Percentiles rank a stretch among this genome's conserved stretches.
Conservation (phyloP, 2,888 invertebrate genomes). For the Aphidius colemani region DNA sequence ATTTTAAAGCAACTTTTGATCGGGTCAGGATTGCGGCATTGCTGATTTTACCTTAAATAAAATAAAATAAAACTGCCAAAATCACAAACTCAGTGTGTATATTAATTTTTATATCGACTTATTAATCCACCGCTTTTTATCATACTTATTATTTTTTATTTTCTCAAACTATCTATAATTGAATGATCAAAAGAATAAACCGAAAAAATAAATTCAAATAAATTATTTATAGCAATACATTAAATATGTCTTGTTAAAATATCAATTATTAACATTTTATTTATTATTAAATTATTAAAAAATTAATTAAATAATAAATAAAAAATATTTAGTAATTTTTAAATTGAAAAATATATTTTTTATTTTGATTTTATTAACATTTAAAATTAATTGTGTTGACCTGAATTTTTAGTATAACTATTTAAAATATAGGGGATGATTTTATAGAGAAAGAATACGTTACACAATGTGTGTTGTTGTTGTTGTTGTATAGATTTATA, state of each 20-base stretch:
- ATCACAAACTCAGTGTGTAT: not conserved
- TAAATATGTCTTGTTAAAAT: slow-evolving; percentile 37
- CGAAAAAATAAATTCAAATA: slow-evolving; percentile 9
- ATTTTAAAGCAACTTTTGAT: slow-evolving; percentile 16
- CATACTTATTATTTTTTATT: slow-evolving; percentile 18
- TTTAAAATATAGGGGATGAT: too few species aligned
- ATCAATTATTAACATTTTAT: slow-evolving; percentile 4
- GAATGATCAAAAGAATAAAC: slow-evolving; percentile 36
- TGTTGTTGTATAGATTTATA: too few species aligned
- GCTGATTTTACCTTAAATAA: slow-evolving; percentile 13
- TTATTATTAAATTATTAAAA: slow-evolving; percentile 1
- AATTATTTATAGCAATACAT: slow-evolving; percentile 29
- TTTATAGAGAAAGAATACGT: not conserved
- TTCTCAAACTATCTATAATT: slow-evolving; percentile 26
- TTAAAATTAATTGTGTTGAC: not conserved
- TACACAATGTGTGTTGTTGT: not conserved
- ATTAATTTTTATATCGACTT: slow-evolving; percentile 37
- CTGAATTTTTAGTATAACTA: not conserved
- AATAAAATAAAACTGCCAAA: slow-evolving; percentile 18
- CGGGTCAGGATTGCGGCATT: slow-evolving; percentile 16
- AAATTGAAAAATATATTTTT: not conserved
- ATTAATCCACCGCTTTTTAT: slow-evolving; percentile 34
- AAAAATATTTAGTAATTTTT: not conserved
- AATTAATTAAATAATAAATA: not conserved
- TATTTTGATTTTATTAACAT: not conserved